A percentile compares a stretch with the other conserved stretches of the same genome.
These are phyloP conservation scores for Hoplodrina blanda DNA, from an alignment of 2,888 invertebrate species.

Conservation along the genomic window DNA sequence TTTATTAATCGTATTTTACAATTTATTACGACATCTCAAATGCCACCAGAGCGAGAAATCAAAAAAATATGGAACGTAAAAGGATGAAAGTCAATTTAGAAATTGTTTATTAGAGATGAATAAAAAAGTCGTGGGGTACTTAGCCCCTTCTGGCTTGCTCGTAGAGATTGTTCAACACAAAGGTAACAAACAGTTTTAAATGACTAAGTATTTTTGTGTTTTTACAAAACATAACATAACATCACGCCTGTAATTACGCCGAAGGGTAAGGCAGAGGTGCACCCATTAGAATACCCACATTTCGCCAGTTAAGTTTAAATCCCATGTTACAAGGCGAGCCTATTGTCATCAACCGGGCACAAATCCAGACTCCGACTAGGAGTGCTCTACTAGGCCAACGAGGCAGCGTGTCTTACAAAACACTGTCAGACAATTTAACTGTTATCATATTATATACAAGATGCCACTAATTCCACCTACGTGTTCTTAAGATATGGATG, in stretches of 20 bases:
- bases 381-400: too few species aligned
- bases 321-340: too few species aligned
- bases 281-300: too few species aligned
- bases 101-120: constrained; percentile 38
- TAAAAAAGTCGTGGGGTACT: constrained; percentile 5
- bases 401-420: neutral
- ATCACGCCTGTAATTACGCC: too few species aligned
- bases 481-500: too few species aligned
- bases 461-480: too few species aligned
- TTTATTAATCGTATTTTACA: constrained; percentile 67
- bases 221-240: too few species aligned
- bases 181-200: constrained; percentile 11
- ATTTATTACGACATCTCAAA: constrained; percentile 57
- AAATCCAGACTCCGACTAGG: too few species aligned
- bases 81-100: constrained; percentile 35
- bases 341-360: too few species aligned
- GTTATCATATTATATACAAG: too few species aligned
- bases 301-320: too few species aligned
- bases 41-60: constrained; percentile 44
- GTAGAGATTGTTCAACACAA: constrained; percentile 15
- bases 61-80: constrained; percentile 39
- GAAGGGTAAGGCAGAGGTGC: too few species aligned
- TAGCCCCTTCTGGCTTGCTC: neutral
- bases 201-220: neutral
- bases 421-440: neutral